A percentile compares a stretch with the other conserved stretches of the same genome.
phyloP scores from a whole-genome alignment of 2,797 vertebrate species.

The Hylomyscus alleni region DNA sequence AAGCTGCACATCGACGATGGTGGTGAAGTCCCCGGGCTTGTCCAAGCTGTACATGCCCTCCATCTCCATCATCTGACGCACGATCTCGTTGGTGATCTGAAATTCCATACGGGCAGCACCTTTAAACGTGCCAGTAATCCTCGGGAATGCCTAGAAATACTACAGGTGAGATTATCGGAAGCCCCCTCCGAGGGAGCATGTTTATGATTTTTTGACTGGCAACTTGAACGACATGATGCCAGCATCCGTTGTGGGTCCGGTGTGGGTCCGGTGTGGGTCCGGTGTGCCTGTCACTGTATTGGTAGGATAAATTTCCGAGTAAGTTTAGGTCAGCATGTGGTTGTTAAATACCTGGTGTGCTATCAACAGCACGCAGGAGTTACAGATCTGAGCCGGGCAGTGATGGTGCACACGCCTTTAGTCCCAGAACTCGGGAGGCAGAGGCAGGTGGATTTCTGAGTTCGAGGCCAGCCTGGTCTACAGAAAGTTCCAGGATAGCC shows the following conservation, averaged over 20 bases:
- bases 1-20: slow-evolving; percentile 89
- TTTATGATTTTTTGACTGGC: background rate
- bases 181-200: background rate
- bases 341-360: background rate
- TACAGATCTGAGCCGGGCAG: background rate
- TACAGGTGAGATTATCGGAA: slow-evolving; percentile 43
- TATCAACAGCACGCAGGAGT: background rate
- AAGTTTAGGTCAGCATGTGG: background rate
- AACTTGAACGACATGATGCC: background rate
- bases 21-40: slow-evolving; percentile 91
- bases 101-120: slow-evolving; percentile 66
- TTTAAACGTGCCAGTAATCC: slow-evolving; percentile 28
- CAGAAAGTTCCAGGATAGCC: background rate
- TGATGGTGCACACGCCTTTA: background rate
- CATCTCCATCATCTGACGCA: slow-evolving; percentile 92
- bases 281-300: background rate
- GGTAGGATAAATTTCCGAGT: background rate
- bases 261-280: too few relatives aligned
- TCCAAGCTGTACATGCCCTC: slow-evolving; percentile 91
- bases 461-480: background rate
- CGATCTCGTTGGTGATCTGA: slow-evolving; percentile 91
- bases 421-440: background rate
- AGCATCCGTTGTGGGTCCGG: too few relatives aligned
- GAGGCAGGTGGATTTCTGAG: background rate
- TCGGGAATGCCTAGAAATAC: background rate